phyloP scores from a whole-genome alignment of 2,113 vertebrate species.

The Anoura caudifer region DNA sequence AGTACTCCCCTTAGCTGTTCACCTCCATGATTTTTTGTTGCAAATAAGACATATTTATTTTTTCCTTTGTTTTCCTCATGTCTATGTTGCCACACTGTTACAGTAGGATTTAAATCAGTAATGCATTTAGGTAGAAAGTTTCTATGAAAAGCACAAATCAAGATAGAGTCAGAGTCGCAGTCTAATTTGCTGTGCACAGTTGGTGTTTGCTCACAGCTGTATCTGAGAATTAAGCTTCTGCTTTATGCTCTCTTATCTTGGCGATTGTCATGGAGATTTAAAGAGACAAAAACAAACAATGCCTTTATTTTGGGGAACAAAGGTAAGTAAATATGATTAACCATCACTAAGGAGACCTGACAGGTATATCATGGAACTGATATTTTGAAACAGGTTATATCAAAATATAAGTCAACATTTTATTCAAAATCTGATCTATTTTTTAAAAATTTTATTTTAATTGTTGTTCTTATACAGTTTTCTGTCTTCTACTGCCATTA shows the following conservation, averaged over 20 bases:
- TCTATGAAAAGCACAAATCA: conserved; percentile 47
- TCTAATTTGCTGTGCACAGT: conserved; percentile 29
- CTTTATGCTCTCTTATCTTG: neutral
- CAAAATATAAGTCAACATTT: neutral
- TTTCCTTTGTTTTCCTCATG: neutral
- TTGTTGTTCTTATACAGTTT: too few species aligned
- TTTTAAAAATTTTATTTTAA: too few species aligned
- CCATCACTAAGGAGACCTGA: neutral
- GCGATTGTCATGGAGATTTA: conserved; percentile 20
- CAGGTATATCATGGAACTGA: neutral
- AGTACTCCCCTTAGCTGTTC: neutral
- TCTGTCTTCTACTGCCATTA: too few species aligned
- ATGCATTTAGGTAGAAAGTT: neutral
- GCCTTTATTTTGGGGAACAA: neutral
- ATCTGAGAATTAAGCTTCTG: neutral
- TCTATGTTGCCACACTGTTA: neutral
- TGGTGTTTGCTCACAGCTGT: neutral
- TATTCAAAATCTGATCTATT: neutral
- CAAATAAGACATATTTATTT: neutral
- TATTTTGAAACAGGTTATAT: neutral
- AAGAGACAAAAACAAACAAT: conserved; percentile 19
- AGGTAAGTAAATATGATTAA: neutral
- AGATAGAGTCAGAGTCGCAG: neutral
- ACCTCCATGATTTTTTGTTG: neutral
- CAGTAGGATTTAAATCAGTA: conserved; percentile 23